Percentiles rank a stretch among this genome's conserved stretches.
Conservation (phyloP, 2,113 vertebrate species). For the Setophaga coronata region DNA sequence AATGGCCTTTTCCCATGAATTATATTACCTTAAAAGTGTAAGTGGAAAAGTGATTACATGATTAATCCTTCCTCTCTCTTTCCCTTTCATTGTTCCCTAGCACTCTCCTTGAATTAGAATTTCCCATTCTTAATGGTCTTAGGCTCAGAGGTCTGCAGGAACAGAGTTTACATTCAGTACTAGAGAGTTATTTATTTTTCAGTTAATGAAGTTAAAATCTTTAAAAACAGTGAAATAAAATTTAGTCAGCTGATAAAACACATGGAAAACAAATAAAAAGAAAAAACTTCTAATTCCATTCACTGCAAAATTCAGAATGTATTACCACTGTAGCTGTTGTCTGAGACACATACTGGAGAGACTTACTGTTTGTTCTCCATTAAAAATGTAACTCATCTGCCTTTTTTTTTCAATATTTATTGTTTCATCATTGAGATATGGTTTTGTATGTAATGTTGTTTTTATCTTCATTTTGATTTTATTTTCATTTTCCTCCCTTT, state of each 20-base stretch:
- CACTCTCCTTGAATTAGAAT: neutral
- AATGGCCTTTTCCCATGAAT: neutral
- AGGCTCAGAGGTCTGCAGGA: neutral
- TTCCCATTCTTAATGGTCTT: neutral
- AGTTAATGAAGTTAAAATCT: slow-evolving; percentile 41
- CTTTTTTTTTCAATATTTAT: neutral
- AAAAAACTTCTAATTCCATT: slow-evolving; percentile 4
- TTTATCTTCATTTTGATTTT: neutral
- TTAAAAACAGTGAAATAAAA: slow-evolving; percentile 39
- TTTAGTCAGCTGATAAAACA: slow-evolving; percentile 24
- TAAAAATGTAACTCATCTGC: neutral
- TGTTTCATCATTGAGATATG: neutral
- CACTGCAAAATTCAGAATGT: slow-evolving; percentile 1
- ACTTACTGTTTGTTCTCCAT: neutral
- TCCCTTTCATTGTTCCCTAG: neutral
- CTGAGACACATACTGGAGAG: slow-evolving; percentile 6
- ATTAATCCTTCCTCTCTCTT: neutral
- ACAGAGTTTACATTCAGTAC: neutral
- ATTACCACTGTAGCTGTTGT: neutral
- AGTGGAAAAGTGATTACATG: neutral
- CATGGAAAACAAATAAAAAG: slow-evolving; percentile 47
- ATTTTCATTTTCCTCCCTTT: neutral
- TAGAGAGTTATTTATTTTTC: slow-evolving; percentile 29
- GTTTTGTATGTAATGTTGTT: neutral
- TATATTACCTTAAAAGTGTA: neutral